These are phyloP conservation scores for Strigamia maritima DNA, from an alignment of 2,888 invertebrate species.

Conservation along the genomic window DNA sequence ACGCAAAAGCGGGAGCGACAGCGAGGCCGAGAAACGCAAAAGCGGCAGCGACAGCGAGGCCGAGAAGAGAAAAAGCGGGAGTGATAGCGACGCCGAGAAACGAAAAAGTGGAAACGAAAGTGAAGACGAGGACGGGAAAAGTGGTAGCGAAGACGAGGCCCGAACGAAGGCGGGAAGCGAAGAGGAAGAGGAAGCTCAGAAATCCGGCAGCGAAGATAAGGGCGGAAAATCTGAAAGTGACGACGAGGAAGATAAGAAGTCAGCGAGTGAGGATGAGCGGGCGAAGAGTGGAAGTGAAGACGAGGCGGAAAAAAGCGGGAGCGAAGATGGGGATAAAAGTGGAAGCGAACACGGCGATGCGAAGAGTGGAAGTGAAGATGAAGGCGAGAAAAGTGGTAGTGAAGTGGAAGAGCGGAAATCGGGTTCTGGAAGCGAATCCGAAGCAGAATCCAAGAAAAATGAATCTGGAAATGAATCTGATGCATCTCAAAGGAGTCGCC, in stretches of 20 bases:
- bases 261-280: not conserved
- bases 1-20: not conserved
- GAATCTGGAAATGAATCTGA: slow-evolving; percentile 11
- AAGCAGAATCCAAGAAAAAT: slow-evolving; percentile 15
- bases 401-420: slow-evolving; percentile 35
- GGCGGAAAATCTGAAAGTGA: not conserved
- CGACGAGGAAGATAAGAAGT: not conserved
- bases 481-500: not conserved
- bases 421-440: slow-evolving; percentile 37
- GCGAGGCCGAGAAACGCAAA: not conserved
- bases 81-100: not conserved
- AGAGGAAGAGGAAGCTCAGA: not conserved
- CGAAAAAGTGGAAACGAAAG: not conserved
- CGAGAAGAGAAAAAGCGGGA: not conserved
- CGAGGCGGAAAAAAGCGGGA: slow-evolving; percentile 21
- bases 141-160: not conserved
- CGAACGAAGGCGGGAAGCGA: not conserved
- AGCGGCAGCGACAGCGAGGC: not conserved
- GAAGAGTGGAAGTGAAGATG: slow-evolving; percentile 40
- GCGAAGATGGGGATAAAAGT: slow-evolving; percentile 43
- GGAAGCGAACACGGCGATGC: slow-evolving; percentile 46
- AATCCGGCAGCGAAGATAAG: not conserved
- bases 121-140: not conserved
- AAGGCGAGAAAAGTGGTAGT: slow-evolving; percentile 6
- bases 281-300: slow-evolving; percentile 24